phyloP scores from a whole-genome alignment of 2,113 vertebrate genomes.

The Geococcyx californianus region DNA sequence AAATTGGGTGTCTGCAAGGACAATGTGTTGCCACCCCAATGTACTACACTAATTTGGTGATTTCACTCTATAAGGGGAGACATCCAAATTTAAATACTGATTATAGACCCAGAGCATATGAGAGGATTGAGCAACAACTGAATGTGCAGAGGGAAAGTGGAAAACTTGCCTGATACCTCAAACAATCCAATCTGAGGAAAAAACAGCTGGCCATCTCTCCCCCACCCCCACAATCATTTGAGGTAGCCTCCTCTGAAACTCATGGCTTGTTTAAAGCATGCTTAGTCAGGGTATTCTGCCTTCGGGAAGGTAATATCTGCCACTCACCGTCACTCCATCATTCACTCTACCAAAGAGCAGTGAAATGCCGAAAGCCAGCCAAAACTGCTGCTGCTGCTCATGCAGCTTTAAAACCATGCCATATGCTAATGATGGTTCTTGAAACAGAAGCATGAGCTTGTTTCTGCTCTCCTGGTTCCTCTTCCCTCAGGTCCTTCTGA shows the following conservation, averaged over 20 bases:
- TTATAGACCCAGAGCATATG: neutral
- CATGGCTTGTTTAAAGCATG: neutral
- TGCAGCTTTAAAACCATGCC: neutral
- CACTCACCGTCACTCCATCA: neutral
- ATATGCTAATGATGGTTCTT: neutral
- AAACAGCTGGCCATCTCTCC: neutral
- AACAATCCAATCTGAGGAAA: neutral
- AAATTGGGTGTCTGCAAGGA: neutral
- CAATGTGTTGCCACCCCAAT: neutral
- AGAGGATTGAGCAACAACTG: neutral
- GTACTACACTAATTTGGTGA: neutral
- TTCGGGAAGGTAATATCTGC: neutral
- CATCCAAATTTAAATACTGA: neutral
- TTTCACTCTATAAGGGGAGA: neutral
- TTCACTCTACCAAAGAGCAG: neutral
- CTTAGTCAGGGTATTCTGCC: neutral
- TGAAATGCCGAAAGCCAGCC: neutral
- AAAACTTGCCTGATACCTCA: neutral
- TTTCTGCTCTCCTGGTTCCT: neutral
- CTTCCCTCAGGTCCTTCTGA: neutral
- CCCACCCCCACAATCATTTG: fast-evolving
- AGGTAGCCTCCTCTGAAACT: neutral
- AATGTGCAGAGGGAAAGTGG: fast-evolving
- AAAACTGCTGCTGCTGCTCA: neutral
- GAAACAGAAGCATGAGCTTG: neutral